A percentile compares a stretch with the other conserved stretches of the same genome.
Evolutionary conservation across 2,797 vertebrate genomes (phyloP).

Genomic region (Synaphobranchus kaupii): DNA sequence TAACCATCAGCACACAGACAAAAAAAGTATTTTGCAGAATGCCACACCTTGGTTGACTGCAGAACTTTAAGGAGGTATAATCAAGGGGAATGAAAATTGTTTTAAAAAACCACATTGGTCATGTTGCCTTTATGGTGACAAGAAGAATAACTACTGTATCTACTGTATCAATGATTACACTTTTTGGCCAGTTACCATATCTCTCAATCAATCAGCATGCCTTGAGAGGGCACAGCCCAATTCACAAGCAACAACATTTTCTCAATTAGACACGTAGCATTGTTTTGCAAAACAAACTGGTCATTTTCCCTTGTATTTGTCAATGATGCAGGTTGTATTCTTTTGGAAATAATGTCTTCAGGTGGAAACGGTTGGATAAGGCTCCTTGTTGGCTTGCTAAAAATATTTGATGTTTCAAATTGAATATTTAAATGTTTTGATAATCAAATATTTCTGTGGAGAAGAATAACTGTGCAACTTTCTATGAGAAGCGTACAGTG

Average conservation of each 20-base stretch:
- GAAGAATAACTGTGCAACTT: background rate
- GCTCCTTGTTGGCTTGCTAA: too few species aligned
- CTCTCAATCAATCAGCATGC: background rate
- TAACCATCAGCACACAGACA: background rate
- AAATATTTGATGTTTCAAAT: background rate
- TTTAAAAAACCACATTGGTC: background rate
- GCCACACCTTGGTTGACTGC: background rate
- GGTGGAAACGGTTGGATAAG: too few species aligned
- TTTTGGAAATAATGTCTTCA: too few species aligned
- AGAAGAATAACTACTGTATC: background rate
- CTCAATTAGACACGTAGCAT: background rate
- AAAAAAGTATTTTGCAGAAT: background rate
- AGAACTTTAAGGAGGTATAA: background rate
- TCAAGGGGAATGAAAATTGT: too few species aligned
- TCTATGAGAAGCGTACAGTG: background rate
- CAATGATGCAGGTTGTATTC: too few species aligned
- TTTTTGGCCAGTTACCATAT: background rate
- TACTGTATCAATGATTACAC: background rate
- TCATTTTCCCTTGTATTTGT: too few species aligned
- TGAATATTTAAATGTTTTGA: background rate
- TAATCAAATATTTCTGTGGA: background rate
- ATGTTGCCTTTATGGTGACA: too few species aligned
- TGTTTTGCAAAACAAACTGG: too few species aligned
- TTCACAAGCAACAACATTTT: too few species aligned
- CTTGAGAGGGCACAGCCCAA: background rate